Evolutionary conservation across 2,113 vertebrate genomes (phyloP).

Genomic region (Nyctibius bracteatus): DNA sequence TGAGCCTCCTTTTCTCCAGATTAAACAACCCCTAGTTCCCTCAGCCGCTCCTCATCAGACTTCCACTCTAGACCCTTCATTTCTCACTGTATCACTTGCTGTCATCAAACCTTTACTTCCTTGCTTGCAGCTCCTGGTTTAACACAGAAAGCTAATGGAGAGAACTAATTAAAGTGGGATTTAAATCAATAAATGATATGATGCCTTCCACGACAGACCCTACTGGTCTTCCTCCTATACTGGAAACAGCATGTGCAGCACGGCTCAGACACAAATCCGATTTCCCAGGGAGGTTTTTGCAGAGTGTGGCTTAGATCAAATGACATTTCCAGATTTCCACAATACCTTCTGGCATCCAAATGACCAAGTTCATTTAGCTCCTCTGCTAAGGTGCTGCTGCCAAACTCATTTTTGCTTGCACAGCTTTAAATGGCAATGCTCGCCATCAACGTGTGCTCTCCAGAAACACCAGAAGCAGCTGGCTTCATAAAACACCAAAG

Average conservation of each 20-base stretch:
- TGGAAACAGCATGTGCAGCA: not conserved
- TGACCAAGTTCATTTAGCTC: not conserved
- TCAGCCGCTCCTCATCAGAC: too few relatives aligned
- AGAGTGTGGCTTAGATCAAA: not conserved
- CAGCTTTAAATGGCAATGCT: not conserved
- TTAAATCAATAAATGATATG: not conserved
- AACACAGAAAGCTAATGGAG: not conserved
- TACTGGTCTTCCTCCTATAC: not conserved
- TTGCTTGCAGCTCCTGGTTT: not conserved
- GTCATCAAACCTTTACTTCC: not conserved
- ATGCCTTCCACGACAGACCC: not conserved
- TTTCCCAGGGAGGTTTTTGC: not conserved
- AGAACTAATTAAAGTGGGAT: not conserved
- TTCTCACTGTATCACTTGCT: not conserved
- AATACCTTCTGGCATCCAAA: not conserved
- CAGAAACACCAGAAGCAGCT: not conserved
- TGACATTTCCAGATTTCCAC: slow-evolving; percentile 9
- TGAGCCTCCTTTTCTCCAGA: too few relatives aligned
- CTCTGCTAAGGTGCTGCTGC: not conserved
- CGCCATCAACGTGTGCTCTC: rapidly evolving
- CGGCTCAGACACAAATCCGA: not conserved
- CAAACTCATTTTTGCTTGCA: not conserved
- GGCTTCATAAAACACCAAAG: not conserved
- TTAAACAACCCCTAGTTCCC: too few relatives aligned
- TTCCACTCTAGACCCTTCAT: too few relatives aligned